A percentile compares a stretch with the other conserved stretches of the same genome.
These are phyloP conservation scores for Lepeophtheirus nordmannii DNA, from an alignment of 2,888 invertebrate species.

Conservation along the genomic window DNA sequence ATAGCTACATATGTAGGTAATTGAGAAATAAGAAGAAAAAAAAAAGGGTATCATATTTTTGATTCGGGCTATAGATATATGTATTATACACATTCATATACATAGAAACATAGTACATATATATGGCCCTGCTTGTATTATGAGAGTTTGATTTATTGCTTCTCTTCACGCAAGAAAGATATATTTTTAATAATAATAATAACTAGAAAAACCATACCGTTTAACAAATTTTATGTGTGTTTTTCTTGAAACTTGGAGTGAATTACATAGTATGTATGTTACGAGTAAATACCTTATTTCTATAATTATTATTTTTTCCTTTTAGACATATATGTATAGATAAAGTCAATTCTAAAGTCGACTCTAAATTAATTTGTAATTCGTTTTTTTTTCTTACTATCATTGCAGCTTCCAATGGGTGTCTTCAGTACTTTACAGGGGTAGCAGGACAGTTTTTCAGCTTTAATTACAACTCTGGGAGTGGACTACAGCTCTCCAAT, in stretches of 20 bases:
- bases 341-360: too few relatives aligned
- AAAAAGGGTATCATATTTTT: too few relatives aligned
- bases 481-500: slow-evolving; percentile 63
- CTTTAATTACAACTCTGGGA: slow-evolving; percentile 62
- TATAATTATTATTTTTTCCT: neutral
- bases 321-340: neutral
- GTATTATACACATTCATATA: too few relatives aligned
- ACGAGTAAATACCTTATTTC: too few relatives aligned
- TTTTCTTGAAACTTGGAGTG: slow-evolving; percentile 5
- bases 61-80: too few relatives aligned
- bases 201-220: neutral
- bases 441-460: slow-evolving; percentile 64
- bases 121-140: too few relatives aligned
- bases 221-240: neutral
- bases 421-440: slow-evolving; percentile 61
- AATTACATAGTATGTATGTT: slow-evolving; percentile 17
- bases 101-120: too few relatives aligned
- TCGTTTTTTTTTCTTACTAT: neutral
- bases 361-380: too few relatives aligned
- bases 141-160: neutral
- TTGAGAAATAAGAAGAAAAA: too few relatives aligned
- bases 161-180: neutral
- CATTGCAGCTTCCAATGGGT: slow-evolving; percentile 48
- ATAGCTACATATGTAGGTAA: too few relatives aligned
- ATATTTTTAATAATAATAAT: neutral